Evolutionary conservation across 2,113 vertebrate species (phyloP), one percentile per base, ranked within the genome.

Genomic region (Coptodon bakossiorum): DNA sequence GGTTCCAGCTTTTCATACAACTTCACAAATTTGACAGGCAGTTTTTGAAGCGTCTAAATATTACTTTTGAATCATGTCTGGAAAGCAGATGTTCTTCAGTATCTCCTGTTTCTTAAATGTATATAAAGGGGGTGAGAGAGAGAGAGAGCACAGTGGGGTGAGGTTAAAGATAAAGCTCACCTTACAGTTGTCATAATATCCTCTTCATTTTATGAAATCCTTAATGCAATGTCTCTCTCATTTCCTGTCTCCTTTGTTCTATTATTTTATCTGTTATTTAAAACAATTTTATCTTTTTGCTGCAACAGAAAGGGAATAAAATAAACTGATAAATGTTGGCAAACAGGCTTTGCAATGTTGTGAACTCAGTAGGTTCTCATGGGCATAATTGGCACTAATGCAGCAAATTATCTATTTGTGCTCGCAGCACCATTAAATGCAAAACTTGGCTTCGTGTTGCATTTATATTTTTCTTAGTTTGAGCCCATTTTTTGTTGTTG

Each of bases 101-200:
- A 78, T 82, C 88, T 89, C 68, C 82, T 38, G 36, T 80, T 86
- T 85, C 82, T 89, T 17, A 87, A 92, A 93, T 90, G 82, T 63
- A 50, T 89, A 93, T 89, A 86, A 80, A 8, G 2, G 11, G 6
- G 4, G 36, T 68, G 31, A 54, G 40, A 76, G 31, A 52, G 31
- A 52, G 31, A n/a, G 6, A 16, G 61, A 66, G 36, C 73, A 48
- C 29, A 36, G 48, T 45, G 34, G 84, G 82, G 89, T 80, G 86
- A 93, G 85, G 90, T 88, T 89, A 86, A 86, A 91, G 79, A 73
- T 86, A 66, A 83, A 17, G 40, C 82, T 87, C 40, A 80, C 78
- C 54, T 56, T 86, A 80, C n/a, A 68, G 19, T 80, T 48, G 5
- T 83, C 22, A 52, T 68, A 59, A 87, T 92, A 68, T 84, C n/a